Percentiles rank a stretch among this genome's conserved stretches.
Evolutionary conservation across 2,113 vertebrate genomes (phyloP).

Genomic region (western clawed frog (Xenopus tropicalis)): DNA sequence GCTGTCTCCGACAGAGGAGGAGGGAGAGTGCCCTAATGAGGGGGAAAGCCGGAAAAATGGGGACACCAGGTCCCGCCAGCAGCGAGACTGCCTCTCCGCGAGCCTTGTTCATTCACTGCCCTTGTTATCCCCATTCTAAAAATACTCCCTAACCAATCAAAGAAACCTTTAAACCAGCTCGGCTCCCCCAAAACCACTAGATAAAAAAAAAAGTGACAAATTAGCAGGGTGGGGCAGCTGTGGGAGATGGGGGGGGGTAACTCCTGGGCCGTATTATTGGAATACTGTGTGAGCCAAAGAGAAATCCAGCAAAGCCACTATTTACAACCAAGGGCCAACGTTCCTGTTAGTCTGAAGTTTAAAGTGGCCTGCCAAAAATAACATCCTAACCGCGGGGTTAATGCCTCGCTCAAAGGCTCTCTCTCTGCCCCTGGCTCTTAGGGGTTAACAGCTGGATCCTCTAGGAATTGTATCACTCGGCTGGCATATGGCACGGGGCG

Average conservation of each 20-base stretch:
- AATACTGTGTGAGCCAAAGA: slow-evolving; percentile 68
- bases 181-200: slow-evolving; percentile 40
- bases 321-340: slow-evolving; percentile 29
- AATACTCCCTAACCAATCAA: slow-evolving; percentile 79
- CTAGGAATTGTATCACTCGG: slow-evolving; percentile 10
- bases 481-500: not conserved
- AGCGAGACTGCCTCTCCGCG: slow-evolving; percentile 27
- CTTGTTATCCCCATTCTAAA: slow-evolving; percentile 72
- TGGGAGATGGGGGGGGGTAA: not conserved
- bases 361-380: slow-evolving; percentile 29
- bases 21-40: slow-evolving; percentile 37
- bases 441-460: slow-evolving; percentile 31
- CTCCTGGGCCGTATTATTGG: slow-evolving; percentile 64
- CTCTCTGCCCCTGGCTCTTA: not conserved
- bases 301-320: slow-evolving; percentile 29
- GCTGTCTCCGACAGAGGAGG: slow-evolving; percentile 29
- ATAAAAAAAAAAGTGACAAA: slow-evolving; percentile 41
- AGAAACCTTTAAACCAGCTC: slow-evolving; percentile 63
- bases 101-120: slow-evolving; percentile 46
- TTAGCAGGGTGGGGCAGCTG: slow-evolving; percentile 30
- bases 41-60: slow-evolving; percentile 22
- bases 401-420: not conserved
- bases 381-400: slow-evolving; percentile 39
- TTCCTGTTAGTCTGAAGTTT: slow-evolving; percentile 3
- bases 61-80: slow-evolving; percentile 42